Base-by-base conservation (phyloP, 2,888 invertebrate genomes). In the Apamea crenata region DNA sequence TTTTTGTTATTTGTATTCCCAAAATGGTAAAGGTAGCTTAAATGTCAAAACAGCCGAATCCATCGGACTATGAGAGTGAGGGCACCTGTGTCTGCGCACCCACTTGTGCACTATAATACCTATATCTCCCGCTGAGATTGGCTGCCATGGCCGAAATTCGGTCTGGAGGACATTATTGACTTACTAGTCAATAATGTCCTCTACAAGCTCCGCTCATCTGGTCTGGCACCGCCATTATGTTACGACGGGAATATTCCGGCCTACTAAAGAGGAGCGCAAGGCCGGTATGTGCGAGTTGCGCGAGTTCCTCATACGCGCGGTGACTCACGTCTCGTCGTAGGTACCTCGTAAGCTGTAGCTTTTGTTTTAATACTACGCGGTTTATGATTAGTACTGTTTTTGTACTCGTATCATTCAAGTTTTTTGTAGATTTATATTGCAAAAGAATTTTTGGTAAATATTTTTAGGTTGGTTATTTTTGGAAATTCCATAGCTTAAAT, bases 241-340 rank as follows among this genome's bases (percentile, higher is more conserved):
- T 67, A 66, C 47, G 71, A 40, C 53, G 32, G 73, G 75, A 83
- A 77, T 72, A 83, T 82, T 77, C 77, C 77, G 75, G 50, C 69
- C 79, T 72, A 77, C 44, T 83, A 80, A 81, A 77, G 81, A 72
- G 40, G 50, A 69, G 71, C 79, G 29, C 89, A 89, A 89, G 88
- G 86, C 73, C 80, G 67, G 6, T 44, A 40, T 44, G 53, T 5
- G 65, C 47, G 79, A 78, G 87, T 84, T 21, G 56, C 2, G 56
- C 32, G 82, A 82, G 89, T 88, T 84, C 81, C 86, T 82, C 81
- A 86, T 78, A 77, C 75, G 74, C 61, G 67, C 29, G 53, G 83
- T 85, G 87, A 85, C 44, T 87, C 85, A 85, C 36, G 18, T 36
- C 16, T 47, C 29, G 59, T 47, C 29, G 59, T 32, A n/a, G 1